phyloP scores from a whole-genome alignment of 2,113 vertebrate genomes.

The Toxotes chatareus region DNA sequence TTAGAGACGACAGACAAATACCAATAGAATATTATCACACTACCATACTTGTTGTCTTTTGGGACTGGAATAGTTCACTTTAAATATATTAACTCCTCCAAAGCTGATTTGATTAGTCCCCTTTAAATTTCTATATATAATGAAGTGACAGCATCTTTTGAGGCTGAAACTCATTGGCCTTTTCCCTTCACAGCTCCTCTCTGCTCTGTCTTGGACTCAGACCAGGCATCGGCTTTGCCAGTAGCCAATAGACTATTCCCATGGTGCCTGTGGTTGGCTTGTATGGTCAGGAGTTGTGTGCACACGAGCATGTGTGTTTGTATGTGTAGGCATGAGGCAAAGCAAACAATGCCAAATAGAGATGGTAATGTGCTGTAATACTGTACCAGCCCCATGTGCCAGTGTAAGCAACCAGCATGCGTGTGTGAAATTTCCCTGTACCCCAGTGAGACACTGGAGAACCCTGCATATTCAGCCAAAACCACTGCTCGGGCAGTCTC shows the following conservation, averaged over 20 bases:
- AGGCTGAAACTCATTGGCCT: slow-evolving; percentile 40
- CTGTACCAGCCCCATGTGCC: slow-evolving; percentile 76
- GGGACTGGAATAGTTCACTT: neutral
- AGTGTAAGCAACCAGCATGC: slow-evolving; percentile 73
- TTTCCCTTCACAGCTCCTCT: slow-evolving; percentile 46
- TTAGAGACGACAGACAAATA: slow-evolving; percentile 1
- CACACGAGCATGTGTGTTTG: slow-evolving; percentile 65
- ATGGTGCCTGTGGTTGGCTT: slow-evolving; percentile 77
- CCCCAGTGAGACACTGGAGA: slow-evolving; percentile 71
- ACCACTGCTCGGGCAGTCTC: slow-evolving; percentile 53
- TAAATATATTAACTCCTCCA: slow-evolving; percentile 14
- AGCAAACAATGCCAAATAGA: slow-evolving; percentile 78
- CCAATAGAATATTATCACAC: slow-evolving; percentile 15
- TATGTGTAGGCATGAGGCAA: slow-evolving; percentile 75
- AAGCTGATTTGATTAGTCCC: slow-evolving; percentile 19
- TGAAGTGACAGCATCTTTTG: slow-evolving; percentile 33
- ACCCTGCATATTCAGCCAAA: slow-evolving; percentile 68
- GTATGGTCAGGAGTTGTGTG: slow-evolving; percentile 74
- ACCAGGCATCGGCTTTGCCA: slow-evolving; percentile 76
- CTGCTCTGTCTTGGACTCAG: slow-evolving; percentile 69
- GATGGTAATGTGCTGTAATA: slow-evolving; percentile 78
- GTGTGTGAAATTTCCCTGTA: slow-evolving; percentile 71
- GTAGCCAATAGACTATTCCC: slow-evolving; percentile 78
- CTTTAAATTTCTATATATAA: neutral
- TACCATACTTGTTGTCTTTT: neutral